Evolutionary conservation across 2,113 vertebrate genomes (phyloP), one percentile per base, ranked within the genome.

Genomic region (Microtus ochrogaster): DNA sequence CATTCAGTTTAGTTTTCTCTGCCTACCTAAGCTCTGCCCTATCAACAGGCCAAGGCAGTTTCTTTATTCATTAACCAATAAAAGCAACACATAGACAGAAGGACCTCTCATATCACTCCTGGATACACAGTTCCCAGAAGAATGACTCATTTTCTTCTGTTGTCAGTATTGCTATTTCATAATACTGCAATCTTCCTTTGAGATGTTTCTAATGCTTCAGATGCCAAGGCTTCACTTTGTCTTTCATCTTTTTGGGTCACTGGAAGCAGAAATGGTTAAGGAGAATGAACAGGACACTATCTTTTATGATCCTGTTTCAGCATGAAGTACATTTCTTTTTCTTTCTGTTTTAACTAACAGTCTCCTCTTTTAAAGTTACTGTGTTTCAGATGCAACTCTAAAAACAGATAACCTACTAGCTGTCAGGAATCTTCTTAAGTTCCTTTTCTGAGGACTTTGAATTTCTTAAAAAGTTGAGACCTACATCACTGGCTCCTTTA

Each of bases 61-160:
- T 19, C 55, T 58, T 58, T 58, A 55, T 58, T 58, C 55, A 58
- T 58, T 58, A 58, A 58, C 17, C 55, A 58, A 19, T 58, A 19
- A 58, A 58, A 58, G 17, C 55, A 58, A 58, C 55, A 58, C 55
- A 58, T 58, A 58, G 55, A 58, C 55, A 58, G 17, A 58, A 58
- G 55, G 55, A 58, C 55, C 52, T 58, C 17, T 4, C 55, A 58
- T 17, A 58, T 58, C 55, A 19, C 55, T 58, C 55, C 30, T 11
- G 28, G 13, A 10, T 10, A 8, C 16, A 21, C 1, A 17, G 41
- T 78, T 70, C 19, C n/a, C 8, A 47, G 10, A 33, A 55, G 19
- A 2, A 3, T 4, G 0, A n/a, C 5, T 68, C 39, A 22, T n/a
- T 47, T 49, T 3, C 0, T 73, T 1, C 14, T 6, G 5, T 7